Percentiles rank a stretch among this genome's conserved stretches.
These are phyloP conservation scores for Sebastes fasciatus DNA, from an alignment of 2,113 vertebrate genomes.

Conservation along the genomic window DNA sequence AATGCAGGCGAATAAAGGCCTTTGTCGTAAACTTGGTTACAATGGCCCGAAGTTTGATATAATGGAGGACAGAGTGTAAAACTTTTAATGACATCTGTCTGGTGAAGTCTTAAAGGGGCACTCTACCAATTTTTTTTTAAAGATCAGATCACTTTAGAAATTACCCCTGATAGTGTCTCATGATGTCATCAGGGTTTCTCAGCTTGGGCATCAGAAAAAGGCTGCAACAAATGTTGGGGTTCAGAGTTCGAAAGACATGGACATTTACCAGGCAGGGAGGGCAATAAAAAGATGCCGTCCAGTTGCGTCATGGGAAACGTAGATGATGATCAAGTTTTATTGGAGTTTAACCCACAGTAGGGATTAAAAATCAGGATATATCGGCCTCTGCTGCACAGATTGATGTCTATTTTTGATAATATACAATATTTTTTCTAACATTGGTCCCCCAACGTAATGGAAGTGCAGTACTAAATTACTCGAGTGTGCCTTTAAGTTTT, in stretches of 20 bases:
- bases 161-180: neutral
- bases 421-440: no score
- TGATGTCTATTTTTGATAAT: neutral
- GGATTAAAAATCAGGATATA: neutral
- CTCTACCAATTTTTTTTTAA: neutral
- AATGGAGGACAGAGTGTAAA: neutral
- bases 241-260: neutral
- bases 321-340: neutral
- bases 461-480: neutral
- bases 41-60: neutral
- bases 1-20: neutral
- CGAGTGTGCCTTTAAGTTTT: neutral
- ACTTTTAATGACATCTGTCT: neutral
- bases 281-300: neutral
- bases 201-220: neutral
- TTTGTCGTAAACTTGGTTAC: neutral
- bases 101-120: neutral
- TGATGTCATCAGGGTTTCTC: neutral
- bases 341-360: neutral
- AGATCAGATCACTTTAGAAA: neutral
- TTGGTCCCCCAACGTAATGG: neutral
- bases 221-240: neutral
- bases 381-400: neutral
- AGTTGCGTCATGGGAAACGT: constrained; percentile 23
- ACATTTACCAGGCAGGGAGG: neutral